Base-by-base conservation (phyloP, 2,888 invertebrate species). In the Lasioglossum calceatum region DNA sequence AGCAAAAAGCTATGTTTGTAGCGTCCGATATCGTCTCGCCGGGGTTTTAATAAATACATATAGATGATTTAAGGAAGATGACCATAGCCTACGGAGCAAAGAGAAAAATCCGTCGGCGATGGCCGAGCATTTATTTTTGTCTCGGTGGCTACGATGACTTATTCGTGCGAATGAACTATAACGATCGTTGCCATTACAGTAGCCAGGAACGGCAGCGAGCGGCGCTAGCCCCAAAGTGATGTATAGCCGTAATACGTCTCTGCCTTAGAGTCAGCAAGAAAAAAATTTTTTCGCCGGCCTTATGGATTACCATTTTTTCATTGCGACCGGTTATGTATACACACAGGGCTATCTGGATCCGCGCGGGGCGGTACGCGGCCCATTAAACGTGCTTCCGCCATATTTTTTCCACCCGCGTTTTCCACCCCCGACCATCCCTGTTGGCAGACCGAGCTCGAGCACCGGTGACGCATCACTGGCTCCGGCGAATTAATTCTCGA, bases 301-400 rank as follows among this genome's bases (percentile, higher is more conserved):
- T 27, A 23, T 54, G 78, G 78, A 79, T 76, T 36, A 79, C 61
- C 79, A 79, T 72, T 85, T 79, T 76, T 84, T 71, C 84, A 75
- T 78, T 58, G 88, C 85, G 80, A 84, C 84, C 88, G 87, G 88
- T 91, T 88, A 87, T 87, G 85, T 85, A 84, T 82, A 89, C 85
- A 89, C 85, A 87, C 83, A 16, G 87, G 77, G 70, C 79, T 88
- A 88, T 88, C 89, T 82, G 82, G 74, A 74, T 81, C 58, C n/a
- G 58, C 73, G 54, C 36, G 74, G 81, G 67, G 71, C 72, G 74
- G 67, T 72, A 76, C 80, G 77, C 83, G 81, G 75, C 70, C 88
- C 88, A 84, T 88, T 86, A 89, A 91, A 91, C 76, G 76, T 58
- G 87, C 85, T 88, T 76, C 75, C 83, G 70, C 79, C 76, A 75